Percentiles rank a stretch among this genome's conserved stretches.
These are phyloP conservation scores for Cataglyphis rosenhaueri DNA, from an alignment of 2,888 invertebrate genomes.

Conservation along the genomic window DNA sequence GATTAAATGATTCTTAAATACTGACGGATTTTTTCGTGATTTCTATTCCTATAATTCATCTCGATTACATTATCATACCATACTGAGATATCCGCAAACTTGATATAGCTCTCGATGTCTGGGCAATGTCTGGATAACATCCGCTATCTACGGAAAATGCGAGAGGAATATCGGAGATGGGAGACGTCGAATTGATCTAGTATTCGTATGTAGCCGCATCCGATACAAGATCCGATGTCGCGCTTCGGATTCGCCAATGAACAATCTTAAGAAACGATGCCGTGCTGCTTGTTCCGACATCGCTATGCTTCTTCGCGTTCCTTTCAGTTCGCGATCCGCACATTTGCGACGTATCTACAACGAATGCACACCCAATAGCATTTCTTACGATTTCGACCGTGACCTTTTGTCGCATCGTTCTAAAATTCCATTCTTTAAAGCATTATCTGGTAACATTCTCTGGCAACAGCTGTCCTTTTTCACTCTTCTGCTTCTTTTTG, in stretches of 20 bases:
- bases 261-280: conserved; percentile 43
- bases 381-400: conserved; percentile 25
- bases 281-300: conserved; percentile 31
- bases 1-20: neutral
- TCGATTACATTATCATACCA: conserved; percentile 17
- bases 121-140: conserved; percentile 26
- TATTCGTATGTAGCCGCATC: conserved; percentile 15
- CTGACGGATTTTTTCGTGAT: conserved; percentile 27
- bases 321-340: conserved; percentile 12
- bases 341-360: conserved; percentile 7
- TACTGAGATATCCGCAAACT: conserved; percentile 11
- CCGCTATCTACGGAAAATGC: conserved; percentile 26
- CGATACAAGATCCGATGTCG: conserved; percentile 35
- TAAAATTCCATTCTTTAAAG: conserved; percentile 20
- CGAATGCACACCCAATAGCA: neutral
- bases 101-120: conserved; percentile 17
- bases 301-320: conserved; percentile 18
- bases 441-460: neutral
- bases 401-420: conserved; percentile 56
- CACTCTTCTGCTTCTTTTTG: neutral
- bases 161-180: conserved; percentile 31
- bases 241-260: conserved; percentile 5
- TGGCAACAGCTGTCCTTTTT: neutral
- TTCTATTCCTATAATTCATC: conserved; percentile 13
- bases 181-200: conserved; percentile 36